Evolutionary conservation across 2,888 invertebrate species (phyloP).

Genomic region (Cinara cedri): DNA sequence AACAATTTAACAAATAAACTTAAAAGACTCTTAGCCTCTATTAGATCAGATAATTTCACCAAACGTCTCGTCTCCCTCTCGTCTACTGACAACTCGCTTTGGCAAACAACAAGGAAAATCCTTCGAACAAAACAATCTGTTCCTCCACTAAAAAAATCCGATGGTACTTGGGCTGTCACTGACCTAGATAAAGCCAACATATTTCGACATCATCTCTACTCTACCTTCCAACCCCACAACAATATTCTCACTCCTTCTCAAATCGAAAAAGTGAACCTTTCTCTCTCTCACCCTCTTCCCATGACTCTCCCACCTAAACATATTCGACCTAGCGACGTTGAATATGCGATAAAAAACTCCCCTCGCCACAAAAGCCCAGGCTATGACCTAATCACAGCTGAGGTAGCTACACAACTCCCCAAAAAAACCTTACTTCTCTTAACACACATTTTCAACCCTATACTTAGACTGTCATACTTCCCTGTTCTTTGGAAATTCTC

Average conservation of each 20-base stretch:
- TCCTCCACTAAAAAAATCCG: constrained; percentile 1
- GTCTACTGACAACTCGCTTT: constrained; percentile 11
- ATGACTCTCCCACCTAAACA: constrained; percentile 28
- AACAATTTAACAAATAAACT: constrained; percentile 24
- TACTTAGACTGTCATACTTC: constrained; percentile 10
- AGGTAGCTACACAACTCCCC: constrained; percentile 6
- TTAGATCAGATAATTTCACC: constrained; percentile 9
- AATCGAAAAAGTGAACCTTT: constrained; percentile 29
- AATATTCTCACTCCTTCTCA: constrained; percentile 8
- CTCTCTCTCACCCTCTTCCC: constrained; percentile 3
- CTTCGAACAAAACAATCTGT: background rate
- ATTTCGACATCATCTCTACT: constrained; percentile 1
- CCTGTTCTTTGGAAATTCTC: constrained; percentile 19
- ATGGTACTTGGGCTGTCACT: constrained; percentile 14
- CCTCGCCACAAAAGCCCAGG: constrained; percentile 14
- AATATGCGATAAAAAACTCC: constrained; percentile 1
- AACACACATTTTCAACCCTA: constrained; percentile 23
- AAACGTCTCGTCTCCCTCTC: constrained; percentile 1
- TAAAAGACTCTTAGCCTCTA: constrained; percentile 11
- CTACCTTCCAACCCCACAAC: constrained; percentile 21
- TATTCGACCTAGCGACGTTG: constrained; percentile 10
- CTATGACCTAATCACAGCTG: constrained; percentile 43
- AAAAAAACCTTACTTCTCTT: constrained; percentile 30
- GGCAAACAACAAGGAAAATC: constrained; percentile 31
- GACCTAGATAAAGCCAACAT: constrained; percentile 34